Percentiles rank a stretch among this genome's conserved stretches.
These are phyloP conservation scores for Tenthredo amoena DNA, from an alignment of 2,888 invertebrate genomes.

Conservation along the genomic window DNA sequence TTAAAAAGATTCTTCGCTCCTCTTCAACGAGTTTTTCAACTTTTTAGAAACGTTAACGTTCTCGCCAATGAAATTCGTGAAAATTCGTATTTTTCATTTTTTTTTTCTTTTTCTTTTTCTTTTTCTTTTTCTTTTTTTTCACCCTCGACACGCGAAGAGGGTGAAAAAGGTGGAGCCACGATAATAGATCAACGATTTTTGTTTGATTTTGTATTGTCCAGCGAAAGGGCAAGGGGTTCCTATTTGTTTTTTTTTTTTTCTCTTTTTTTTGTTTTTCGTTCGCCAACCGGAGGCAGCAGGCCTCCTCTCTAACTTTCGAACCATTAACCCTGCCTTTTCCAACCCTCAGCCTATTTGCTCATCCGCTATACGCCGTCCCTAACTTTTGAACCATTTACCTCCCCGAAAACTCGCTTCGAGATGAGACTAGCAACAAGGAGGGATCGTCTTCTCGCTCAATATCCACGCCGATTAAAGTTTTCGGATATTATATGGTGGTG, in stretches of 20 bases:
- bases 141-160: neutral
- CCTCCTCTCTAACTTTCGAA: conserved; percentile 17
- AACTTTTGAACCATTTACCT: conserved; percentile 35
- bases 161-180: neutral
- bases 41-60: no score
- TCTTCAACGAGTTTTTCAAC: no score
- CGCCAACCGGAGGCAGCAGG: neutral
- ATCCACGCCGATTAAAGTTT: conserved; percentile 1
- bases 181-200: neutral
- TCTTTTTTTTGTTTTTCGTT: neutral
- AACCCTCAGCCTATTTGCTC: neutral
- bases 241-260: neutral
- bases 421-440: conserved; percentile 25
- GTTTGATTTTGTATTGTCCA: conserved; percentile 6
- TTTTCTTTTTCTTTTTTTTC: neutral
- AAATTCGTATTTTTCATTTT: neutral
- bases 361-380: conserved; percentile 3
- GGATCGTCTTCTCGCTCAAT: conserved; percentile 11
- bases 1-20: no score
- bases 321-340: conserved; percentile 14
- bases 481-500: neutral
- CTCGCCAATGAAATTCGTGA: neutral
- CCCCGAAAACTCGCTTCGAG: conserved; percentile 10
- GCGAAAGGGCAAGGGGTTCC: neutral
- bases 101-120: neutral